Evolutionary conservation across 1,140 invertebrate genomes (phyloP), one percentile per base, ranked within the genome.

Genomic region (Eupeodes corollae): DNA sequence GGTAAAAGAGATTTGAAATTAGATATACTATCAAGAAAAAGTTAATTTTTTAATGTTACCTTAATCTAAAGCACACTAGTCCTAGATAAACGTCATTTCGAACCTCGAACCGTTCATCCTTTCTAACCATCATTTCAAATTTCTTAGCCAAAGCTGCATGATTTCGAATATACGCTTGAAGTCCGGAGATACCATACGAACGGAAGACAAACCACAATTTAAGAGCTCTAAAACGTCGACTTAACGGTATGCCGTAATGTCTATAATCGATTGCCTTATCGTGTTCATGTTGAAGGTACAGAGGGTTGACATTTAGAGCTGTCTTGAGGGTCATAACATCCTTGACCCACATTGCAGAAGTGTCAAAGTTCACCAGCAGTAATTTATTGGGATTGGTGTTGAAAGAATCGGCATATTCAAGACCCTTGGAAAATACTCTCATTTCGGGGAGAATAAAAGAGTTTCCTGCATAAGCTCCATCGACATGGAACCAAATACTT

Each of bases 311-410:
- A 18, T 88, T 84, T 41, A 96, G 68, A 0, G 91, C 89, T 33
- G 83, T 80, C 8, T 89, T 94, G 15, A 95, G 68, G 46, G 79
- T 80, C 50, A 88, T 80, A 31, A 84, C 73, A 58, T 91, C 84
- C 40, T 77, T 78, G 1, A 95, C 88, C 91, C 91, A 95, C 58
- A 94, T 72, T 37, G 85, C 83, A 0, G 91, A 91, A 56, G 88
- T 91, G 60, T 95, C 91, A 56, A 91, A 92, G 63, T 90, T 90
- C 0, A 87, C 82, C 15, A 95, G 68, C 57, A 95, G 73, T 82
- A 89, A 92, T 69, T 96, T 96, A 64, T 93, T 93, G 0, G 91
- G 86, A 69, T 96, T 96, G 1, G 86, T 88, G 59, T 93, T 93
- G 62, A 95, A 88, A 0, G 89, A 92, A 59, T 87, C 85, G 0